Evolutionary conservation across 1,140 invertebrate genomes (phyloP).

Genomic region (Chymomyza costata): DNA sequence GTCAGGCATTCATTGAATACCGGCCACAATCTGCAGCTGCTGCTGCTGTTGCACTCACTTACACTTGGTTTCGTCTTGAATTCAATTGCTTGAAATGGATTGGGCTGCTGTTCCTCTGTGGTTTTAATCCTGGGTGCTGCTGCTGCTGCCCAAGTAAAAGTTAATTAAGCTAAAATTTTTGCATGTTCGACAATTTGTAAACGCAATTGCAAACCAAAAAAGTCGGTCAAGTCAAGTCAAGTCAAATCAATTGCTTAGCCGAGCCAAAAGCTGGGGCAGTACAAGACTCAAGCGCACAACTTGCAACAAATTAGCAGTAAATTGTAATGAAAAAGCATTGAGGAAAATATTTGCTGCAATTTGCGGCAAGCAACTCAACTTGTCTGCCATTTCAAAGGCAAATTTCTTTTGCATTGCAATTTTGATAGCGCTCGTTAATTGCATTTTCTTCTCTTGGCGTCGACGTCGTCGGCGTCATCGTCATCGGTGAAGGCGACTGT

Average conservation of each 20-base stretch:
- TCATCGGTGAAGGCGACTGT: constrained; percentile 14
- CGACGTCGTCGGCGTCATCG: constrained; percentile 21
- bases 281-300: no score
- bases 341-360: constrained; percentile 44
- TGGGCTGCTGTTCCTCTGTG: no score
- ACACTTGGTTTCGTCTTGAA: no score
- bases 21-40: no score
- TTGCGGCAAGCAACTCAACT: no score
- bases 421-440: constrained; percentile 60
- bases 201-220: constrained; percentile 22
- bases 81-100: no score
- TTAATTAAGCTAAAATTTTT: constrained; percentile 46
- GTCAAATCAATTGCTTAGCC: constrained; percentile 19
- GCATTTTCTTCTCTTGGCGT: constrained; percentile 55
- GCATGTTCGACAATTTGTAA: constrained; percentile 13
- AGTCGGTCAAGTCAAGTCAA: constrained; percentile 13
- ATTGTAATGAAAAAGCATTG: constrained; percentile 12
- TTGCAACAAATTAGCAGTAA: constrained; percentile 19
- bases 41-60: no score
- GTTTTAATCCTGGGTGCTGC: not conserved
- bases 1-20: constrained; percentile 11
- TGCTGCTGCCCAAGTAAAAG: constrained; percentile 15
- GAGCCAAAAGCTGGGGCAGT: no score
- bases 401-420: constrained; percentile 40
- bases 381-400: constrained; percentile 42